Conservation (phyloP, 1,140 invertebrate species). For the Micrasema minimum region DNA sequence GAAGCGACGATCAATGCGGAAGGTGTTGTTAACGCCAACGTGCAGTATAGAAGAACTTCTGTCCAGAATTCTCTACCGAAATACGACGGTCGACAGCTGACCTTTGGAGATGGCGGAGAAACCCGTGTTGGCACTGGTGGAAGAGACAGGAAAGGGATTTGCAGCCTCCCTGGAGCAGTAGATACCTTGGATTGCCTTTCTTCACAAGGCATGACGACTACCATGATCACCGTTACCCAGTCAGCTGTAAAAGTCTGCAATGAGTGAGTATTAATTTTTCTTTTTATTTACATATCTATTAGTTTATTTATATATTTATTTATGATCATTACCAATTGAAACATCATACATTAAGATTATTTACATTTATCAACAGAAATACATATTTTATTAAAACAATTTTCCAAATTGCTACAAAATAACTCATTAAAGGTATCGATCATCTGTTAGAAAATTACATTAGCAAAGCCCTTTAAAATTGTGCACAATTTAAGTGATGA, state of each 20-base stretch:
- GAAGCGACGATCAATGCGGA: constrained; percentile 62
- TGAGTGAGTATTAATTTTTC: constrained; percentile 59
- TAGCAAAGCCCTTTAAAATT: not conserved
- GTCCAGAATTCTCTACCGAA: constrained; percentile 61
- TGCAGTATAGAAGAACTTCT: constrained; percentile 61
- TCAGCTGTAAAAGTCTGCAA: constrained; percentile 62
- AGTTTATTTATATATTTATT: not conserved
- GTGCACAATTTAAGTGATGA: no score
- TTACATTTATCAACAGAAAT: not conserved
- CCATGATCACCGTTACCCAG: constrained; percentile 62
- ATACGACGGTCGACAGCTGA: constrained; percentile 35
- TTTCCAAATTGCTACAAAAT: not conserved
- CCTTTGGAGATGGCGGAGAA: constrained; percentile 17
- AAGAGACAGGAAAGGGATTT: constrained; percentile 50
- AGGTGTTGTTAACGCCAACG: constrained; percentile 59
- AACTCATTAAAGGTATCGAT: not conserved
- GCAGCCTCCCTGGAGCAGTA: constrained; percentile 30
- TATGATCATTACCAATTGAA: not conserved
- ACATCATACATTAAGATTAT: not conserved
- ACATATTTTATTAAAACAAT: not conserved
- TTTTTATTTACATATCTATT: not conserved
- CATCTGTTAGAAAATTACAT: not conserved
- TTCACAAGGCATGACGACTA: constrained; percentile 60
- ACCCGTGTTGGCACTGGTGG: constrained; percentile 20
- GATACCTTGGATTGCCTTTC: constrained; percentile 56